A percentile compares a stretch with the other conserved stretches of the same genome.
These are phyloP conservation scores for Ceyx margarethae DNA, from an alignment of 2,113 vertebrate species.

Conservation along the genomic window DNA sequence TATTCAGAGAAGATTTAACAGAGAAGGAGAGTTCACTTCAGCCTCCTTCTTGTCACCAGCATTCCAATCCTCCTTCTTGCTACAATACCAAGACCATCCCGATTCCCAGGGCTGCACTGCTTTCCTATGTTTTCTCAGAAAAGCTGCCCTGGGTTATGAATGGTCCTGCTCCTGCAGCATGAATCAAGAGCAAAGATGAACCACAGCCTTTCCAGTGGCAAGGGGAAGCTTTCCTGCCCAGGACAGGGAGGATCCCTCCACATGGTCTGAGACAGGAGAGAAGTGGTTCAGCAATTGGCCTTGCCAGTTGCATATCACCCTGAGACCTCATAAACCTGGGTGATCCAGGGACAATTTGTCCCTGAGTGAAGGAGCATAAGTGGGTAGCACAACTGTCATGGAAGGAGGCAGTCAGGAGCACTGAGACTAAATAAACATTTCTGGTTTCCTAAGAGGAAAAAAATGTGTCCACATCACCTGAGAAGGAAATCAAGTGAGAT, in stretches of 20 bases:
- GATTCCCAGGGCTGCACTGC: neutral
- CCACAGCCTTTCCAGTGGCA: neutral
- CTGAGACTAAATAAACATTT: neutral
- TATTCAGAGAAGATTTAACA: neutral
- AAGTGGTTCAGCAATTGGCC: neutral
- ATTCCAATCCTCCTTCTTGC: neutral
- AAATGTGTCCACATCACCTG: neutral
- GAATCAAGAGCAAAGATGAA: neutral
- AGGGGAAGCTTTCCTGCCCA: neutral
- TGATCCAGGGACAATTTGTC: too few species aligned
- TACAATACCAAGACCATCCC: neutral
- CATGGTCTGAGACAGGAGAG: neutral
- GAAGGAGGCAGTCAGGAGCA: neutral
- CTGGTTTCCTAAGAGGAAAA: neutral
- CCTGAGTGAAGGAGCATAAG: rapidly evolving
- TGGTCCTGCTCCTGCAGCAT: rapidly evolving
- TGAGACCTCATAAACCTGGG: neutral
- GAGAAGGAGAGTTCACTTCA: neutral
- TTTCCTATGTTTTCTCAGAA: neutral
- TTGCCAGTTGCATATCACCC: rapidly evolving
- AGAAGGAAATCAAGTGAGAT: neutral
- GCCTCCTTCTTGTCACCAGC: neutral
- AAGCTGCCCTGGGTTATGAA: neutral
- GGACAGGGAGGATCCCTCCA: neutral
- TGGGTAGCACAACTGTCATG: rapidly evolving